These are phyloP conservation scores for Resseliella maxima DNA, from an alignment of 2,888 invertebrate species.

Conservation along the genomic window DNA sequence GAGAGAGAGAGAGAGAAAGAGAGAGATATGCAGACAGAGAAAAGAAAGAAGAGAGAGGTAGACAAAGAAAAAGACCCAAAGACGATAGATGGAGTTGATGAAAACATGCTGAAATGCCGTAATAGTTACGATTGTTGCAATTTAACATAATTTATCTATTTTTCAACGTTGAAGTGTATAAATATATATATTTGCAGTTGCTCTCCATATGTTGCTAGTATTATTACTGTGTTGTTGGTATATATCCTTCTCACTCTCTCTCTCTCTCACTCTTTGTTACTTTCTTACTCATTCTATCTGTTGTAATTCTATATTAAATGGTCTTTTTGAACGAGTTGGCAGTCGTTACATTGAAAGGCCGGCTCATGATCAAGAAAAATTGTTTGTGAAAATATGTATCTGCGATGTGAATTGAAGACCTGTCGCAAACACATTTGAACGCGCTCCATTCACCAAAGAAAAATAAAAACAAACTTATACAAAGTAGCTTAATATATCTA, in stretches of 20 bases:
- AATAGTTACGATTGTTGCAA: slow-evolving; percentile 40
- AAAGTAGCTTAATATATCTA: not conserved
- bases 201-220: too few species aligned
- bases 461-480: not conserved
- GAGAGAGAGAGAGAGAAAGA: not conserved
- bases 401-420: not conserved
- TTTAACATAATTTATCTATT: slow-evolving; percentile 53
- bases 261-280: not conserved
- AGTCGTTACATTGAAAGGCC: not conserved
- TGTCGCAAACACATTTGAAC: not conserved
- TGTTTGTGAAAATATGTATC: slow-evolving; percentile 10
- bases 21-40: too few species aligned
- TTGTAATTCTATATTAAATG: not conserved
- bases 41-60: not conserved
- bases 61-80: not conserved
- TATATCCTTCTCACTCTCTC: not conserved
- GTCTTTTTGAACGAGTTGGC: not conserved
- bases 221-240: not conserved
- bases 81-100: not conserved
- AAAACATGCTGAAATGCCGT: slow-evolving; percentile 27
- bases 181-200: too few species aligned
- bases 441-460: not conserved
- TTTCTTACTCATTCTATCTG: not conserved
- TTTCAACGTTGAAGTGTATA: slow-evolving; percentile 25
- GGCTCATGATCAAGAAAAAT: not conserved